phyloP scores from a whole-genome alignment of 2,113 vertebrate genomes.

The Romanogobio albipinnatus region DNA sequence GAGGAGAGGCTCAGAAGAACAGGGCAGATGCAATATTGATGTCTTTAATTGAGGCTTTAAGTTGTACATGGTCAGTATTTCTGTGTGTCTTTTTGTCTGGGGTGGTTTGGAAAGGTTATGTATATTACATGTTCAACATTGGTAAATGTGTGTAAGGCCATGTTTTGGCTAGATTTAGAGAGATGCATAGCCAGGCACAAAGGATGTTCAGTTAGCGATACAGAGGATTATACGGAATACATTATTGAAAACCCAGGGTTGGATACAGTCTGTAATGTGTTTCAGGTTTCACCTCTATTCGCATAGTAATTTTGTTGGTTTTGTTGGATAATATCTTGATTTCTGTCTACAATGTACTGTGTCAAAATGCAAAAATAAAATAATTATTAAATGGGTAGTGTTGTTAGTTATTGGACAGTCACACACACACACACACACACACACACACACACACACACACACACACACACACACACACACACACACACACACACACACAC shows the following conservation, averaged over 20 bases:
- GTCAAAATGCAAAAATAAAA: background rate
- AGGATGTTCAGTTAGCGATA: background rate
- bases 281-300: background rate
- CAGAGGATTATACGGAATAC: conserved; percentile 4
- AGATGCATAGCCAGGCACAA: conserved; percentile 54
- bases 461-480: too few relatives aligned
- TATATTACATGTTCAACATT: conserved; percentile 72
- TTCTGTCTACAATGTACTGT: too few relatives aligned
- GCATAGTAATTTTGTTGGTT: background rate
- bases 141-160: conserved; percentile 71
- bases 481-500: background rate
- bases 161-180: conserved; percentile 64
- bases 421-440: background rate
- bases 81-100: conserved; percentile 62
- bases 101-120: conserved; percentile 55
- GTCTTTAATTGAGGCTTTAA: conserved; percentile 79
- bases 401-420: background rate
- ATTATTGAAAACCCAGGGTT: conserved; percentile 13
- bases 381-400: background rate
- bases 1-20: conserved; percentile 64
- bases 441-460: too few relatives aligned
- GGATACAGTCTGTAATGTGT: background rate
- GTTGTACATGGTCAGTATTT: conserved; percentile 71
- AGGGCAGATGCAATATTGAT: conserved; percentile 78
- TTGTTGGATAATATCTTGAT: conserved; percentile 1